phyloP scores from a whole-genome alignment of 2,113 vertebrate genomes.

The Aegypius monachus region DNA sequence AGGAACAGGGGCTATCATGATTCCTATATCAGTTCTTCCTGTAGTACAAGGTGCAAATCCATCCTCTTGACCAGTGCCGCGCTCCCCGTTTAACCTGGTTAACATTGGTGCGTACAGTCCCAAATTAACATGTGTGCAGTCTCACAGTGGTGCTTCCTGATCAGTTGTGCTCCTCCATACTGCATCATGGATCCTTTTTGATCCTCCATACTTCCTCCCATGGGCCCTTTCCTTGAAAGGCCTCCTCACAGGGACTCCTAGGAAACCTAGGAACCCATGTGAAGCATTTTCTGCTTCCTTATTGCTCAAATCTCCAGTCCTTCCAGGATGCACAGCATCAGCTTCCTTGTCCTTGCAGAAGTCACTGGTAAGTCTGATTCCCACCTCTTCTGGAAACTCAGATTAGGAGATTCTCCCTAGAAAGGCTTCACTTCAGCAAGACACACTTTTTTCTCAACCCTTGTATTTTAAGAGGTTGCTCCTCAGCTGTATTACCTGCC shows the following conservation, averaged over 20 bases:
- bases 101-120: fast-evolving
- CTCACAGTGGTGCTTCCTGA: background rate
- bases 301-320: background rate
- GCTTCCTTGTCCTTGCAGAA: background rate
- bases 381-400: background rate
- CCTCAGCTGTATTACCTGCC: background rate
- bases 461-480: background rate
- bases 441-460: background rate
- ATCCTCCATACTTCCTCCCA: background rate
- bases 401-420: background rate
- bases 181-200: background rate
- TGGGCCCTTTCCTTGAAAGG: background rate
- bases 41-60: background rate
- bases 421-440: background rate
- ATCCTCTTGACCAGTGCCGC: background rate
- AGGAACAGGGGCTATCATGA: background rate
- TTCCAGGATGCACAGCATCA: background rate
- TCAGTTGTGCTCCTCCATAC: background rate
- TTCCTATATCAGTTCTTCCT: background rate
- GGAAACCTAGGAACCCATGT: background rate
- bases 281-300: background rate
- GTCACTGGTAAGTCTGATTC: background rate
- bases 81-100: background rate
- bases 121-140: background rate
- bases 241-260: background rate